Conservation (phyloP, 1,140 invertebrate genomes). For the Drosophila erecta region DNA sequence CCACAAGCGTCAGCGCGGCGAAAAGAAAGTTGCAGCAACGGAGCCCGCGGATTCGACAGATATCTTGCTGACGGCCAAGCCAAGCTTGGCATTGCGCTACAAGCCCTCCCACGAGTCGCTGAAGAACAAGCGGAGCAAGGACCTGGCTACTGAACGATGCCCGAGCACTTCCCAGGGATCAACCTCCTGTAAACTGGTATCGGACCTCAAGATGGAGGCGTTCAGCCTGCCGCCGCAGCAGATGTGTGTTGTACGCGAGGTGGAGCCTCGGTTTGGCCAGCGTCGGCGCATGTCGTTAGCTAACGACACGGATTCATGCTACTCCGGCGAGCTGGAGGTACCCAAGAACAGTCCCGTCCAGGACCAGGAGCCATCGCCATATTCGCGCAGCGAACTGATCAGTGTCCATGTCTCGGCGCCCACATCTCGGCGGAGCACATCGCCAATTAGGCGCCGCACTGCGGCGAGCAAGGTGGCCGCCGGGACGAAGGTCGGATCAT, state of each 20-base stretch:
- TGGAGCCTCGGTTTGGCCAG: slow-evolving; percentile 58
- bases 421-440: background rate
- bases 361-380: slow-evolving; percentile 14
- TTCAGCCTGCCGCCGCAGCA: slow-evolving; percentile 62
- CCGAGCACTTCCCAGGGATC: background rate
- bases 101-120: slow-evolving; percentile 67
- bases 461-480: background rate
- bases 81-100: slow-evolving; percentile 52
- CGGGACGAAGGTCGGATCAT: slow-evolving; percentile 1
- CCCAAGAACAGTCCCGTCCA: slow-evolving; percentile 32
- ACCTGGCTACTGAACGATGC: slow-evolving; percentile 5
- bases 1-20: background rate
- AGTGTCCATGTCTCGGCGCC: slow-evolving; percentile 25
- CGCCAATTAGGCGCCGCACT: slow-evolving; percentile 23
- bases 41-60: slow-evolving; percentile 2
- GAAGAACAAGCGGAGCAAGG: slow-evolving; percentile 42
- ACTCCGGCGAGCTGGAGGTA: slow-evolving; percentile 43
- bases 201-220: slow-evolving; percentile 50
- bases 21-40: background rate
- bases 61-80: slow-evolving; percentile 13
- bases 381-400: slow-evolving; percentile 5
- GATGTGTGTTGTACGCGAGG: slow-evolving; percentile 61
- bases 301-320: slow-evolving; percentile 58
- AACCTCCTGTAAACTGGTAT: background rate
- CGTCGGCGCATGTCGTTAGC: slow-evolving; percentile 14